These are phyloP conservation scores for Ciconia nigra DNA, from an alignment of 2,797 vertebrate species.

Conservation along the genomic window DNA sequence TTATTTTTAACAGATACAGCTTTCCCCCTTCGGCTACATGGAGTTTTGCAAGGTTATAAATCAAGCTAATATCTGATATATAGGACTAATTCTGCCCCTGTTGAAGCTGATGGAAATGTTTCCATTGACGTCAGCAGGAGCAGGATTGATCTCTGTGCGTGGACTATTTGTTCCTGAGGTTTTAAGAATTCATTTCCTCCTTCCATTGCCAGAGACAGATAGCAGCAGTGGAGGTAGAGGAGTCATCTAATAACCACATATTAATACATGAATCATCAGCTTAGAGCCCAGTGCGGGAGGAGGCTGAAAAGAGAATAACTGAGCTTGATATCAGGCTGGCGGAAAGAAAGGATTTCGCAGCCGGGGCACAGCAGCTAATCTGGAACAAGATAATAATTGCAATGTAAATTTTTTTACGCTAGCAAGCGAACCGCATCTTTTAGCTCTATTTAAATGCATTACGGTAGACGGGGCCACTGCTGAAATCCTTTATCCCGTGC, in stretches of 20 bases:
- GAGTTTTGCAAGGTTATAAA: neutral
- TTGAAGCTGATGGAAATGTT: neutral
- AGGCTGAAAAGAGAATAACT: neutral
- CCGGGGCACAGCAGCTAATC: neutral
- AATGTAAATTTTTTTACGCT: neutral
- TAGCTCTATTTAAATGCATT: neutral
- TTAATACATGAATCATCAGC: neutral
- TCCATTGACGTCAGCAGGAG: neutral
- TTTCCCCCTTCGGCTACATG: neutral
- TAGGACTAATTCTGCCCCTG: neutral
- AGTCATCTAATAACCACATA: neutral
- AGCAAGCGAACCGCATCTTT: neutral
- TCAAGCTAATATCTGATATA: neutral
- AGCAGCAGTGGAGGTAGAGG: neutral
- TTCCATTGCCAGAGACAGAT: neutral
- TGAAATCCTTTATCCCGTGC: neutral
- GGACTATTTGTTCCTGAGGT: neutral
- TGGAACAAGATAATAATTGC: neutral
- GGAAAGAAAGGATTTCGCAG: neutral
- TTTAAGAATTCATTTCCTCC: constrained; percentile 29
- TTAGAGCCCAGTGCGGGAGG: neutral
- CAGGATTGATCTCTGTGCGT: neutral
- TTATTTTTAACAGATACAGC: neutral
- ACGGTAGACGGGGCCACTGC: rapidly evolving
- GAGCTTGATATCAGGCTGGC: neutral